Base-by-base conservation (phyloP, 2,888 invertebrate genomes). In the Syrphus vitripennis region DNA sequence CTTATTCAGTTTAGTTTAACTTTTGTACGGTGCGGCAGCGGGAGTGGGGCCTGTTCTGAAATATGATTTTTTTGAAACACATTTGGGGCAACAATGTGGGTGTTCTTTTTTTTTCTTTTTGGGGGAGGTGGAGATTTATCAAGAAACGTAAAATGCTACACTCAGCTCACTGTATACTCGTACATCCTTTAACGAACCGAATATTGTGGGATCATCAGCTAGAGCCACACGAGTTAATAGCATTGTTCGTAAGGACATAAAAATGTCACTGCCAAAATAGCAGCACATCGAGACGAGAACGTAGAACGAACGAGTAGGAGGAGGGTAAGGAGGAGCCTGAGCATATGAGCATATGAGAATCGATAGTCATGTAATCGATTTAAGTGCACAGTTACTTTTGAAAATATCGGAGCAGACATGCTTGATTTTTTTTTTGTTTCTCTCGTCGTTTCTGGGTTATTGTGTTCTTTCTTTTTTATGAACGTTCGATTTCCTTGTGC, bases 291-390 rank as follows among this genome's bases (percentile, higher is more conserved):
- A 14, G 7, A 9, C 34, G 12, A 29, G 4, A 3, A 29, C 29
- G 6, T 3, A 29, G 3, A 29, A 34, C 12, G 29, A 4, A n/a
- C n/a, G 19, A 45, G 10, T 3, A 21, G 34, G 59, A 37, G 6
- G 34, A 34, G 10, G 16, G 1, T 5, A 12, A 10, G 31, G 55
- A 7, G 55, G 19, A 19, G 12, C 2, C 12, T 7, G 21, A 19
- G 24, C 29, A 42, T 42, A 21, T 9, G 34, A 55, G 14, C 55
- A 63, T n/a, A n/a, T 26, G 69, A 69, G 57, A 70, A 70, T 80
- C 57, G 80, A 84, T 80, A 80, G 76, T 84, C 84, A 81, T 80
- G 81, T 81, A 81, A 84, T 81, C 84, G 84, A 84, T 84, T 71
- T 81, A 81, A 84, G 81, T 81, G 76, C 81, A 81, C 76, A 84